These are phyloP conservation scores for Lepidochrysops patricia DNA, from an alignment of 2,888 invertebrate genomes.

Conservation along the genomic window DNA sequence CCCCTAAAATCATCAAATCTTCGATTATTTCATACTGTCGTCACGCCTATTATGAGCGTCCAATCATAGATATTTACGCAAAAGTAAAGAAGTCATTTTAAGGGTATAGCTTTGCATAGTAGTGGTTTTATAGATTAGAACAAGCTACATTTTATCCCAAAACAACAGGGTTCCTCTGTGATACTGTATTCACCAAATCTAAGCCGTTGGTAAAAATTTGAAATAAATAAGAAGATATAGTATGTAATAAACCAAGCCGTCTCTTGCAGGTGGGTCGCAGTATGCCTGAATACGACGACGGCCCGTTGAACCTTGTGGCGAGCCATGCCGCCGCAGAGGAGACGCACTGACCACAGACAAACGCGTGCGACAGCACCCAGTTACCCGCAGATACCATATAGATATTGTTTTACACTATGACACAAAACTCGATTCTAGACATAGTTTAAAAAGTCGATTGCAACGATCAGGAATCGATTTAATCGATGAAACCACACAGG, in stretches of 20 bases:
- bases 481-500: not conserved
- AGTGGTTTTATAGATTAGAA: too few species aligned
- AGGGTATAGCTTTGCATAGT: too few species aligned
- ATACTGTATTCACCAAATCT: too few species aligned
- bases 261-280: conserved; percentile 50
- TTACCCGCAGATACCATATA: conserved; percentile 24
- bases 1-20: too few species aligned
- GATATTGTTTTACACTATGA: conserved; percentile 9
- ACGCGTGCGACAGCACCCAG: conserved; percentile 25
- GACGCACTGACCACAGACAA: conserved; percentile 53
- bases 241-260: not conserved
- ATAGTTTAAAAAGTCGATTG: not conserved
- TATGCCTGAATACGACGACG: conserved; percentile 71
- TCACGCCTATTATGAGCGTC: too few species aligned
- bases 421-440: not conserved
- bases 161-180: too few species aligned
- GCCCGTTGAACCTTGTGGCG: conserved; percentile 81
- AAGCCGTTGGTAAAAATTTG: too few species aligned
- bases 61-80: too few species aligned
- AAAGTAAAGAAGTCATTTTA: too few species aligned
- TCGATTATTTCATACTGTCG: too few species aligned
- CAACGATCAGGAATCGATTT: not conserved
- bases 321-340: conserved; percentile 79
- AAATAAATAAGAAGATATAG: too few species aligned
- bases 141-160: too few species aligned